Evolutionary conservation across 1,140 invertebrate genomes (phyloP).

Genomic region (Mactra quadrangularis): DNA sequence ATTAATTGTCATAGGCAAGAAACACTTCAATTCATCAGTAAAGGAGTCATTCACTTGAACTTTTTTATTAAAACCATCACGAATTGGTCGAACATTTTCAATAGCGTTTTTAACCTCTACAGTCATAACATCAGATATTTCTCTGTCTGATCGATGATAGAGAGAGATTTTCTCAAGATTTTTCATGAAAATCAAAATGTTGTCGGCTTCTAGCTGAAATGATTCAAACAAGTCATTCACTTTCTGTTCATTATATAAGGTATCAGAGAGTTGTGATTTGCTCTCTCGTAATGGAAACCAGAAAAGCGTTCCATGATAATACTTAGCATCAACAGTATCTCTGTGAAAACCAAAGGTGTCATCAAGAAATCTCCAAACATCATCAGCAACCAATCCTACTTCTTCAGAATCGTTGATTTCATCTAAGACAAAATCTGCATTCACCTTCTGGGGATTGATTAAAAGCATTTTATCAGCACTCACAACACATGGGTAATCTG

Average conservation of each 20-base stretch:
- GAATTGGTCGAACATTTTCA: not conserved
- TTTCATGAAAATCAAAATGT: slow-evolving; percentile 71
- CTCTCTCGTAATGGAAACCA: slow-evolving; percentile 75
- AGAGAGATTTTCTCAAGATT: slow-evolving; percentile 31
- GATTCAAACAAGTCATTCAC: slow-evolving; percentile 65
- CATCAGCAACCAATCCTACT: slow-evolving; percentile 21
- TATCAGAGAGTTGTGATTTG: slow-evolving; percentile 59
- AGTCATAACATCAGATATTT: not conserved
- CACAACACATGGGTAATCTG: slow-evolving; percentile 43
- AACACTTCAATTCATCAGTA: not conserved
- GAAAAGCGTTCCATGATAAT: slow-evolving; percentile 76
- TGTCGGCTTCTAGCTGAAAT: slow-evolving; percentile 61
- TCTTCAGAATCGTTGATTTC: slow-evolving; percentile 18
- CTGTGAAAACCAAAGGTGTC: slow-evolving; percentile 39
- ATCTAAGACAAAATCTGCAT: slow-evolving; percentile 22
- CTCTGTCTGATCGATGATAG: not conserved
- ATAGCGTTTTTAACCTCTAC: not conserved
- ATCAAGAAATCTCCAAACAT: slow-evolving; percentile 18
- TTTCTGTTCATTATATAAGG: slow-evolving; percentile 64
- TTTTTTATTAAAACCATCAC: not conserved
- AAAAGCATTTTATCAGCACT: slow-evolving; percentile 47
- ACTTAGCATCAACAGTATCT: slow-evolving; percentile 1
- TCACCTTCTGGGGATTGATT: slow-evolving; percentile 52
- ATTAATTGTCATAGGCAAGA: not conserved
- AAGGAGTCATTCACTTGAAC: not conserved